Evolutionary conservation across 2,113 vertebrate genomes (phyloP).

Genomic region (Nannobrachium achirus): DNA sequence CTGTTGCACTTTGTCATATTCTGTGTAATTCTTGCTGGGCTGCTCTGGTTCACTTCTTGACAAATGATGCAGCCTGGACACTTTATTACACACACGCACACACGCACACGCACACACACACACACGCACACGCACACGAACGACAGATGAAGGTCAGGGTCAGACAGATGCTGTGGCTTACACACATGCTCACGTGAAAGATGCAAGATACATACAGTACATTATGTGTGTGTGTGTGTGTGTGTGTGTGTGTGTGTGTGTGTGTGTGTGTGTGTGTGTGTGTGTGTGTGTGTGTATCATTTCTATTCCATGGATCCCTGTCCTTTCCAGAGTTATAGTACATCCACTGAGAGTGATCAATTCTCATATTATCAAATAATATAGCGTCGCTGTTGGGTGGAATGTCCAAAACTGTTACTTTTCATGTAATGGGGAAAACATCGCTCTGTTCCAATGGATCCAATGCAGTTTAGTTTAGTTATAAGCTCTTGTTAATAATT

Average conservation of each 20-base stretch:
- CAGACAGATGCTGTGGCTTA: conserved; percentile 50
- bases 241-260: conserved; percentile 44
- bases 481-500: too few relatives aligned
- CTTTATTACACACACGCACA: conserved; percentile 47
- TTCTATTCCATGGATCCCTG: conserved; percentile 18
- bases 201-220: conserved; percentile 39
- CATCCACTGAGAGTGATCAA: too few relatives aligned
- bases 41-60: conserved; percentile 60
- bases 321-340: conserved; percentile 15
- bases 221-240: conserved; percentile 42
- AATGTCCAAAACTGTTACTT: too few relatives aligned
- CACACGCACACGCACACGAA: background rate
- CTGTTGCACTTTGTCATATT: conserved; percentile 50
- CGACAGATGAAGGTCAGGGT: conserved; percentile 63
- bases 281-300: conserved; percentile 29
- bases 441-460: too few relatives aligned
- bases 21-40: conserved; percentile 37
- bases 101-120: conserved; percentile 21
- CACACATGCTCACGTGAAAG: conserved; percentile 29
- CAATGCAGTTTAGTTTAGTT: too few relatives aligned
- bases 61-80: conserved; percentile 39
- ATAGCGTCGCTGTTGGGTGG: too few relatives aligned
- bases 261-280: conserved; percentile 14
- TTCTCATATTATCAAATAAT: too few relatives aligned
- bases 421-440: too few relatives aligned